Conservation (phyloP, 2,113 vertebrate genomes). For the Perognathus longimembris region DNA sequence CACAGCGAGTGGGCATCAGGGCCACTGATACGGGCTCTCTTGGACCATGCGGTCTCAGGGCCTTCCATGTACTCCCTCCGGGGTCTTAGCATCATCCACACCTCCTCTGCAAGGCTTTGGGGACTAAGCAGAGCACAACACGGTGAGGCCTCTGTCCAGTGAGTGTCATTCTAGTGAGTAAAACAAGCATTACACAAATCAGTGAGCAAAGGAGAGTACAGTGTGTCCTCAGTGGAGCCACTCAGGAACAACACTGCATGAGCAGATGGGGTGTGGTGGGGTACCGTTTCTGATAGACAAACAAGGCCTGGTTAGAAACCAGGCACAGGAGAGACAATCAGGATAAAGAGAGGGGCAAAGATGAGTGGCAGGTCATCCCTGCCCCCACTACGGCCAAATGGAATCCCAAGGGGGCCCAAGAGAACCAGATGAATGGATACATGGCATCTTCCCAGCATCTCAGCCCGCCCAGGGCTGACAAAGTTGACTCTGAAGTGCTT, state of each 20-base stretch:
- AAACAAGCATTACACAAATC: neutral
- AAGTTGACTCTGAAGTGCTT: neutral
- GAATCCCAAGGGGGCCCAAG: fast-evolving
- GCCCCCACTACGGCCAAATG: neutral
- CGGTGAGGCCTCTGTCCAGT: neutral
- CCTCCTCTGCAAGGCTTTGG: neutral
- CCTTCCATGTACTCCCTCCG: fast-evolving
- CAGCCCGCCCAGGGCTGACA: too few species aligned
- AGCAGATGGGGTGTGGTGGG: neutral
- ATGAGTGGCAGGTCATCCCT: neutral
- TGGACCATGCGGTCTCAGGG: neutral
- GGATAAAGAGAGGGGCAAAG: fast-evolving
- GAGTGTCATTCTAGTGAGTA: neutral
- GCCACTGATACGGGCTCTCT: neutral
- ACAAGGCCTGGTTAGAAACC: neutral
- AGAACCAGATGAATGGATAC: neutral
- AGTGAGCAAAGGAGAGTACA: neutral
- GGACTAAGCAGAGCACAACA: neutral
- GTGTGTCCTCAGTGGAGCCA: fast-evolving
- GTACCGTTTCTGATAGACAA: neutral
- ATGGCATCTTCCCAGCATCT: neutral
- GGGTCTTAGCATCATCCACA: neutral
- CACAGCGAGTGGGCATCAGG: neutral
- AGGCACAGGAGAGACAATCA: neutral
- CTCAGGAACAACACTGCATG: neutral